Evolutionary conservation across 2,888 invertebrate genomes (phyloP), one percentile per base, ranked within the genome.

Genomic region (Schrankia costaestrigalis): DNA sequence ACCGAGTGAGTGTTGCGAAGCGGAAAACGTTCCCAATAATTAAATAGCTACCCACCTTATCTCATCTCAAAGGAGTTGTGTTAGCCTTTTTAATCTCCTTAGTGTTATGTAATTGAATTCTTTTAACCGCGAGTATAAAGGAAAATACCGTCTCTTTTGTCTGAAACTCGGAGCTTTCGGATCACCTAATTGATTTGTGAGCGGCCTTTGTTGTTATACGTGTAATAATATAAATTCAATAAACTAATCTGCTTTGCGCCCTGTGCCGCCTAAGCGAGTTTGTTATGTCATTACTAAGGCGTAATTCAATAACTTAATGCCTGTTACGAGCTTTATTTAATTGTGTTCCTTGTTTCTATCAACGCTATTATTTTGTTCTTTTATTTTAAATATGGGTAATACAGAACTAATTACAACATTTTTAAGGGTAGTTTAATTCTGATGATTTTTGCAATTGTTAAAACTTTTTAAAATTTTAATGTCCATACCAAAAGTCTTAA

Each of bases 21-120:
- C 58, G 56, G 56, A 63, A 52, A 64, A 47, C 65, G 63, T 64
- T 67, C 65, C 70, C 69, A 71, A 77, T 79, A 73, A 78, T 78
- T 78, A 79, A 78, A 78, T 77, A 76, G 67, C 71, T 65, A 66
- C 67, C 64, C 56, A 63, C 65, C 63, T 65, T 65, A 71, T 67
- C 73, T 74, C 75, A 77, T 70, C 71, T 76, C 78, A 79, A 79
- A 77, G 77, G 76, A 75, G 73, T 75, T 69, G 68, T 71, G 75
- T 76, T 77, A 78, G 79, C 78, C 77, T 73, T 78, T 83, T 81
- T 81, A 82, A 82, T 81, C 79, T 79, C 53, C 70, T 73, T 78
- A 78, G 73, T 70, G 78, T 78, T 79, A 83, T 78, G 72, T 83
- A 83, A 83, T 82, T 81, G 81, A 80, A 83, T 82, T 82, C 81